Conservation (phyloP, 1,140 invertebrate genomes). For the Halesus radiatus region DNA sequence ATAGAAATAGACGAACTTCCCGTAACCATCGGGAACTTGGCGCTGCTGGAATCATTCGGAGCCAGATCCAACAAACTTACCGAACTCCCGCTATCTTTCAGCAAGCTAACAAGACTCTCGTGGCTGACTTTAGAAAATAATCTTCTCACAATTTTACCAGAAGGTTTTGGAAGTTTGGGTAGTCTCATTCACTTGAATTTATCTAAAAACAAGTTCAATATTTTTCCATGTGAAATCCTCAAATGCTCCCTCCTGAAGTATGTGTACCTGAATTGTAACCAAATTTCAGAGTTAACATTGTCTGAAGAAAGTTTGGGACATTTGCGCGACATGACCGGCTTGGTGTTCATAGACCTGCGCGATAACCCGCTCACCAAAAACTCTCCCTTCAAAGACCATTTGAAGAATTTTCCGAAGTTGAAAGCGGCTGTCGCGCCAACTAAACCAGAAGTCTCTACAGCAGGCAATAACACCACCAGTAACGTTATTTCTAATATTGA, state of each 20-base stretch:
- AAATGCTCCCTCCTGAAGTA: background rate
- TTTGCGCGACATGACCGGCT: background rate
- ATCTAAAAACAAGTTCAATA: constrained; percentile 4
- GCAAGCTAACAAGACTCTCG: background rate
- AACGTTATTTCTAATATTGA: background rate
- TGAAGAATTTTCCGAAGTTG: background rate
- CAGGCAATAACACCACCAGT: background rate
- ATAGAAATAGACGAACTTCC: background rate
- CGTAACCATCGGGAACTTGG: background rate
- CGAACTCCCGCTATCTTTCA: background rate
- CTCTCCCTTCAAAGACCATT: constrained; percentile 18
- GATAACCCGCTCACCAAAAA: constrained; percentile 18
- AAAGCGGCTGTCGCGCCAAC: background rate
- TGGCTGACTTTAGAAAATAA: constrained; percentile 33
- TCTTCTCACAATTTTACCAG: background rate
- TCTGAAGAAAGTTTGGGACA: background rate
- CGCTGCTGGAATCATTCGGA: constrained; percentile 5
- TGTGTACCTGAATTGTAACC: constrained; percentile 4
- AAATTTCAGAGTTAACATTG: background rate
- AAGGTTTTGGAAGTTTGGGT: constrained; percentile 3
- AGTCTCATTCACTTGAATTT: constrained; percentile 14
- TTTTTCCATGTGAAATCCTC: background rate
- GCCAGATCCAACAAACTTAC: constrained; percentile 15
- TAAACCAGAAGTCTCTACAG: background rate
- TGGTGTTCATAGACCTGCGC: constrained; percentile 13